These are phyloP conservation scores for Drosophila yakuba DNA, from an alignment of 1,140 invertebrate genomes.

Conservation along the genomic window DNA sequence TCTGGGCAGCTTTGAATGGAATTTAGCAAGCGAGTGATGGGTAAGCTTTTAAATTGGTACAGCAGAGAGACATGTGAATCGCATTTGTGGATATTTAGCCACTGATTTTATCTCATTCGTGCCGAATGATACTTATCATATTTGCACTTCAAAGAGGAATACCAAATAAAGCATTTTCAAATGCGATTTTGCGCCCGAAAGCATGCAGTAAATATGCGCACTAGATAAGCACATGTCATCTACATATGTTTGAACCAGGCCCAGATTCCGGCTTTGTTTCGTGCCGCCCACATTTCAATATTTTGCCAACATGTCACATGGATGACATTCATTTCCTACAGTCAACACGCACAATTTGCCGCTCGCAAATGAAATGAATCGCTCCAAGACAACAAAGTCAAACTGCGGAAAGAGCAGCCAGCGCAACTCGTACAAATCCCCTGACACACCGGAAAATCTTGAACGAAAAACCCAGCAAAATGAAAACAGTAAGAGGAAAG, in stretches of 20 bases:
- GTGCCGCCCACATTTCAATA: slow-evolving; percentile 63
- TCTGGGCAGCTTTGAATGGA: slow-evolving; percentile 22
- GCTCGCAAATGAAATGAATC: slow-evolving; percentile 74
- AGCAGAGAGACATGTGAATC: slow-evolving; percentile 14
- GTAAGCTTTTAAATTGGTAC: background rate
- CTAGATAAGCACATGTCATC: slow-evolving; percentile 54
- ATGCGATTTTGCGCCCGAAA: slow-evolving; percentile 23
- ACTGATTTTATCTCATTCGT: slow-evolving; percentile 14
- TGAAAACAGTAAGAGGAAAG: slow-evolving; percentile 25
- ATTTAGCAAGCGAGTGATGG: slow-evolving; percentile 26
- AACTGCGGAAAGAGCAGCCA: slow-evolving; percentile 11
- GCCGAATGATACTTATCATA: slow-evolving; percentile 7
- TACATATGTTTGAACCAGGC: slow-evolving; percentile 13
- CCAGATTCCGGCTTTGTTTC: slow-evolving; percentile 27
- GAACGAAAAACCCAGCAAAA: slow-evolving; percentile 30
- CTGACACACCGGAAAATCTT: slow-evolving; percentile 60
- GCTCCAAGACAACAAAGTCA: slow-evolving; percentile 50
- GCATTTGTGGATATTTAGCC: slow-evolving; percentile 7
- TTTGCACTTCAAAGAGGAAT: slow-evolving; percentile 22
- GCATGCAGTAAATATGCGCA: slow-evolving; percentile 39
- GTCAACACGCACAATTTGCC: slow-evolving; percentile 82
- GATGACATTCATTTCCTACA: slow-evolving; percentile 79
- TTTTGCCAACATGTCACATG: slow-evolving; percentile 77
- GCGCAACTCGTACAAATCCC: slow-evolving; percentile 8
- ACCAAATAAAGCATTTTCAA: slow-evolving; percentile 25